Base-by-base conservation (phyloP, 2,888 invertebrate genomes). In the Calameuta pallipes region DNA sequence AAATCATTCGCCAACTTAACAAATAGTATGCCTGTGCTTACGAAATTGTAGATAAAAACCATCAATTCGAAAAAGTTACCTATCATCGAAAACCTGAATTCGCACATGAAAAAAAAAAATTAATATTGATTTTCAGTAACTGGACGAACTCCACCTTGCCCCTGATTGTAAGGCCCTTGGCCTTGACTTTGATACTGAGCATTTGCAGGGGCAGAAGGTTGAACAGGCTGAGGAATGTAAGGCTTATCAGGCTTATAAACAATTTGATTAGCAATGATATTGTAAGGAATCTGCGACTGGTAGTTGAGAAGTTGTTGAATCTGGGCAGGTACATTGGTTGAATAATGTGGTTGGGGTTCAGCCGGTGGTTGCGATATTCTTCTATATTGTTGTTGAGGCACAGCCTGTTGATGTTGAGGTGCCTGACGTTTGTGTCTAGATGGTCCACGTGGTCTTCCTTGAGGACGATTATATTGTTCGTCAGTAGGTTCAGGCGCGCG, bases 261-360 rank as follows among this genome's bases (percentile, higher is more conserved):
- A 41, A 91, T 87, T 73, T 87, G 87, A 78, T 91, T 91, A 0
- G 91, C 90, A 34, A 90, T 86, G 13, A 90, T 89, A 75, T 89
- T 88, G 78, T 91, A 89, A 0, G 91, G 91, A n/a, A 88, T 88
- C 75, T 88, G 86, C 0, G 91, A 85, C 71, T 91, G 91, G 78
- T 82, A 91, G 23, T 85, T 87, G 33, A 91, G 73, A 11, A 91
- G 70, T n/a, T 88, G 84, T 77, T 88, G 87, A 41, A 91, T 84
- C 23, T 83, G 81, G 4, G 81, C 31, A 1, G 91, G 91, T 70
- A 90, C 70, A 78, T 89, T 90, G 6, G 85, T 82, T 6, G 89
- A 89, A 76, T 91, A 91, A 1, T 87, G 87, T 23, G 89, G 88
- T 34, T 82, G 80, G 0, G 85, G 80, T 76, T 90, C 90, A 1